Evolutionary conservation across 2,888 invertebrate genomes (phyloP), one percentile per base, ranked within the genome.

Genomic region (Amphipyra berbera): DNA sequence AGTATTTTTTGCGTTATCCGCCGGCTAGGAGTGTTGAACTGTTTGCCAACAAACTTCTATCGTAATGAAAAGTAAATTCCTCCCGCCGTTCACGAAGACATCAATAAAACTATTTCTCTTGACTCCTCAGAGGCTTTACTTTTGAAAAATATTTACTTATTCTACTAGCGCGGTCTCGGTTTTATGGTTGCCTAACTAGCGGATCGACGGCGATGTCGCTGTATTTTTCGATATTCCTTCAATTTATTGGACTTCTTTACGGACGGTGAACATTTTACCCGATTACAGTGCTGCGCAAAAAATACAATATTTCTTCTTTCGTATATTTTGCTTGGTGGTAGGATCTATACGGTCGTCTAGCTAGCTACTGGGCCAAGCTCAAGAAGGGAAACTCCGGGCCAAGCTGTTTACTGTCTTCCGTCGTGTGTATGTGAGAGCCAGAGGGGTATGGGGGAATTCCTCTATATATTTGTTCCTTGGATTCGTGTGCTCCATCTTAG

Each of bases 31-130:
- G 82, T 86, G 87, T 87, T 83, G 88, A 88, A 88, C 84, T 91
- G 88, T 92, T 92, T 92, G 89, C 84, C 81, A 84, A 88, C 89
- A 90, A 91, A 91, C 91, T 91, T 89, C 84, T 85, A 82, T 88
- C 84, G 90, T 91, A 92, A 92, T 93, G 92, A 91, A 92, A 92
- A 92, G 92, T 92, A 93, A 93, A 93, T 91, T 91, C 82, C 76
- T 74, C 67, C 63, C 78, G 81, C 56, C 82, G 78, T 83, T 85
- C 81, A 78, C 85, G 83, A 84, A 85, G 87, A 89, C 90, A 89
- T 90, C 91, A 89, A 92, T 91, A 89, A 87, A 90, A 91, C 92
- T 91, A 91, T 88, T 90, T 87, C 83, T 82, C 75, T 77, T 82
- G 82, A 85, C 80, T 86, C 79, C 67, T 74, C 75, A 67, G 77